These are phyloP conservation scores for Subanguina moxae DNA, from an alignment of 1,140 invertebrate genomes.

Conservation along the genomic window DNA sequence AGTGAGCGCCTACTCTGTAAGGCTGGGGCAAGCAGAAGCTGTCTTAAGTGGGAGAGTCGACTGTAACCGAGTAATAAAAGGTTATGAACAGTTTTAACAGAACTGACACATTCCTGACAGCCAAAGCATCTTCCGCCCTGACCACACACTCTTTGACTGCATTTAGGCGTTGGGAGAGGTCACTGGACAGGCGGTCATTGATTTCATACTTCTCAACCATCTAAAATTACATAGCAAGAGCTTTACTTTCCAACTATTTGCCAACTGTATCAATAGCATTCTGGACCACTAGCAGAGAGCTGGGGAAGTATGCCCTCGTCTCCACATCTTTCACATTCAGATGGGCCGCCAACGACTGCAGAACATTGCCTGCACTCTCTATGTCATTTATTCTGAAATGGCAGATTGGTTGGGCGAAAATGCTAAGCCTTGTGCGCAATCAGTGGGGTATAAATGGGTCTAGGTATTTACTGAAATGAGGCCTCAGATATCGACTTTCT, in stretches of 20 bases:
- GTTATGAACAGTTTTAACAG: no score
- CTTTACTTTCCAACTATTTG: conserved; percentile 10
- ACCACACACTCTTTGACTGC: conserved; percentile 44
- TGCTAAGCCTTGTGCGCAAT: no score
- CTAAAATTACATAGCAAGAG: conserved; percentile 12
- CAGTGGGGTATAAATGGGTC: no score
- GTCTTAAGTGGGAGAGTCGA: no score
- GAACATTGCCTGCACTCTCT: conserved; percentile 24
- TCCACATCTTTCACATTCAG: conserved; percentile 27
- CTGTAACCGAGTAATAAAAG: no score
- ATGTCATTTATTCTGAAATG: conserved; percentile 39
- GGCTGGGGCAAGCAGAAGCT: background rate
- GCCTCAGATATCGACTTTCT: no score
- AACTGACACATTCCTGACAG: conserved; percentile 28
- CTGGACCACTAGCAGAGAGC: conserved; percentile 10
- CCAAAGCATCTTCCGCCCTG: conserved; percentile 40
- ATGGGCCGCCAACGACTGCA: conserved; percentile 27
- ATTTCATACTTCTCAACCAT: conserved; percentile 45
- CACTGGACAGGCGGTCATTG: conserved; percentile 35
- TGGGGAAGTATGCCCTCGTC: conserved; percentile 33
- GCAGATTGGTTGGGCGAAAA: background rate
- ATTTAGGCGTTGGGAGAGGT: conserved; percentile 44
- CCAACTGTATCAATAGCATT: conserved; percentile 18
- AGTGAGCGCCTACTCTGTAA: no score
- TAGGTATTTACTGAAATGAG: no score